A percentile compares a stretch with the other conserved stretches of the same genome.
phyloP scores from a whole-genome alignment of 2,797 vertebrate species.

The Macropodus opercularis region DNA sequence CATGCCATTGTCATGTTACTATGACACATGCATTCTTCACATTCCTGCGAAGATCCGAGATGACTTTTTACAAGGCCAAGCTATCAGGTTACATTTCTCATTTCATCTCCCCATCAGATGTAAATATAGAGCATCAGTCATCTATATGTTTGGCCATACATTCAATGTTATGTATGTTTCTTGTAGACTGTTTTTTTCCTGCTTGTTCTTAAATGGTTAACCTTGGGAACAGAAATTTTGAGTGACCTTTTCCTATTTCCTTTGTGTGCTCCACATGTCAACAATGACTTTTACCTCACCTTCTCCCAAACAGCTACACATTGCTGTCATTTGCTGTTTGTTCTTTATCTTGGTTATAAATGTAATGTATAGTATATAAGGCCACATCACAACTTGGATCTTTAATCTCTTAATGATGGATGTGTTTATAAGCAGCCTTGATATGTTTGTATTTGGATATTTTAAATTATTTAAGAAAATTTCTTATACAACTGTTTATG shows the following conservation, averaged over 20 bases:
- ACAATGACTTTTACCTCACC: constrained; percentile 24
- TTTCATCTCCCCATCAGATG: constrained; percentile 50
- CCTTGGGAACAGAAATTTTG: constrained; percentile 18
- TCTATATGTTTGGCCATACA: constrained; percentile 12
- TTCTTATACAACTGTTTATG: not conserved
- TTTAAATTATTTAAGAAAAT: not conserved
- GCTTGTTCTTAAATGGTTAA: not conserved
- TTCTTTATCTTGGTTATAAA: not conserved
- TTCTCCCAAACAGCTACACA: not conserved
- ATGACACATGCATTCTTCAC: constrained; percentile 70
- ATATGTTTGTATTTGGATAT: not conserved
- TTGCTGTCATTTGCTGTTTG: constrained; percentile 9
- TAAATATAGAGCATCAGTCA: constrained; percentile 59
- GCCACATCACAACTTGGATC: not conserved
- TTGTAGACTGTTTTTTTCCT: not conserved
- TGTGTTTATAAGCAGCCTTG: not conserved
- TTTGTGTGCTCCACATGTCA: constrained; percentile 24
- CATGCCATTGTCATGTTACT: constrained; percentile 52
- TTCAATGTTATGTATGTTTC: not conserved
- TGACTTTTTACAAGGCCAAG: constrained; percentile 45
- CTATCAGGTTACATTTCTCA: constrained; percentile 47
- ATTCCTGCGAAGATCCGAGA: constrained; percentile 53
- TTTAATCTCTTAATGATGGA: not conserved
- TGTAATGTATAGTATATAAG: not conserved
- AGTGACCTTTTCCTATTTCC: constrained; percentile 22